phyloP scores from a whole-genome alignment of 1,140 invertebrate genomes.

The Calephelis nemesis region DNA sequence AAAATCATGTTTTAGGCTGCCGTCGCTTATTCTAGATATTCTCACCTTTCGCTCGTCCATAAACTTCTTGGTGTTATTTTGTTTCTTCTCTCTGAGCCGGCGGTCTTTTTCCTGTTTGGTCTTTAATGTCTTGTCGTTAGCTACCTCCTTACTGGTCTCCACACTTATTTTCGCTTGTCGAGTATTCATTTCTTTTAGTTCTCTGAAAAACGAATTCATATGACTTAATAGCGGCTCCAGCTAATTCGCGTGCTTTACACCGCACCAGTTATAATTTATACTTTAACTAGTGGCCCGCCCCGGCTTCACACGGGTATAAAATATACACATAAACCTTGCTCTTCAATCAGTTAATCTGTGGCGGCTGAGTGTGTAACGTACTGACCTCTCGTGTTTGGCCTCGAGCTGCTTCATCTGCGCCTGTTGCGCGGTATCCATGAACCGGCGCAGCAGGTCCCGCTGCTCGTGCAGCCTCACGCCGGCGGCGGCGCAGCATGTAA shows the following conservation, averaged over 20 bases:
- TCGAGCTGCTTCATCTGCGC: slow-evolving; percentile 91
- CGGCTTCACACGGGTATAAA: too few species aligned
- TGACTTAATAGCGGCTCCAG: background rate
- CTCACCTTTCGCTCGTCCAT: slow-evolving; percentile 95
- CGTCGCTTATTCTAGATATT: background rate
- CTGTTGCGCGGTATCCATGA: slow-evolving; percentile 93
- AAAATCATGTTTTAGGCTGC: background rate
- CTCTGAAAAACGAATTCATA: slow-evolving; percentile 78
- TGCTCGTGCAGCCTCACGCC: slow-evolving; percentile 92
- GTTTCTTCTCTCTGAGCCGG: slow-evolving; percentile 95
- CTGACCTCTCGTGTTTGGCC: slow-evolving; percentile 89
- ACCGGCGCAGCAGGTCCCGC: too few species aligned
- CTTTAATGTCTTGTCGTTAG: slow-evolving; percentile 97
- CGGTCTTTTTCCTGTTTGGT: slow-evolving; percentile 98
- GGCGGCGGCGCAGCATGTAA: slow-evolving; percentile 88
- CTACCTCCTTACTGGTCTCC: slow-evolving; percentile 96
- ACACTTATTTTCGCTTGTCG: slow-evolving; percentile 97
- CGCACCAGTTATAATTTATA: too few species aligned
- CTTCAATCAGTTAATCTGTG: slow-evolving; percentile 64
- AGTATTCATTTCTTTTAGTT: slow-evolving; percentile 97
- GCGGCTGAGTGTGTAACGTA: slow-evolving; percentile 85
- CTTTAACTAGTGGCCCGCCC: too few species aligned
- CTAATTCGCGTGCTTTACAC: too few species aligned
- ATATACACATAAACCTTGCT: too few species aligned
- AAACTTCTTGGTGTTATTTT: slow-evolving; percentile 99